Percentiles rank a stretch among this genome's conserved stretches.
Conservation (phyloP, 1,140 invertebrate species). For the Drosophila athabasca region DNA sequence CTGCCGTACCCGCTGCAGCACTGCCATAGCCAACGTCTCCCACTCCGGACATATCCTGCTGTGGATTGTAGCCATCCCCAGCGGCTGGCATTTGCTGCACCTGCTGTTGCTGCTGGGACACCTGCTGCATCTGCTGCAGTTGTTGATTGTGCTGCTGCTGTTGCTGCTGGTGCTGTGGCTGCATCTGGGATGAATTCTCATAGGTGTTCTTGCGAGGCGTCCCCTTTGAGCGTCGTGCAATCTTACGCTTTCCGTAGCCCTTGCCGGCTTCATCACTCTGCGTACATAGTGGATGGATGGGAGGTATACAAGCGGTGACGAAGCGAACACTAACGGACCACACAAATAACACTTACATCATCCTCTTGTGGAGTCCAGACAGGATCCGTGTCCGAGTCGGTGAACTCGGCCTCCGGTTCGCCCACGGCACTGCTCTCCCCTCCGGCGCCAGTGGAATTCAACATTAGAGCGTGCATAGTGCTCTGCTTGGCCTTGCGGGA, state of each 20-base stretch:
- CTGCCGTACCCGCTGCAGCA: conserved; percentile 43
- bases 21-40: conserved; percentile 59
- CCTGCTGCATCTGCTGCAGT: conserved; percentile 46
- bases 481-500: conserved; percentile 87
- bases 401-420: conserved; percentile 84
- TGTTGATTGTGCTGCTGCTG: conserved; percentile 48
- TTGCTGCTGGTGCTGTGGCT: conserved; percentile 42
- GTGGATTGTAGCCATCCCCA: conserved; percentile 66
- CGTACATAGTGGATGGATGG: conserved; percentile 17
- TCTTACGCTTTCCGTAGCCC: conserved; percentile 72
- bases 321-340: neutral
- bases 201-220: conserved; percentile 77
- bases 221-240: conserved; percentile 70
- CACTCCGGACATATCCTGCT: conserved; percentile 68
- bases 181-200: conserved; percentile 50
- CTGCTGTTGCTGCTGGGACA: conserved; percentile 57
- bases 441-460: conserved; percentile 57
- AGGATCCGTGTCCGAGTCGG: conserved; percentile 89
- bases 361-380: conserved; percentile 89
- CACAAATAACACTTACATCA: conserved; percentile 74
- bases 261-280: conserved; percentile 78
- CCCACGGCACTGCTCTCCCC: conserved; percentile 70
- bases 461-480: conserved; percentile 77
- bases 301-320: conserved; percentile 15
- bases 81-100: conserved; percentile 51